These are phyloP conservation scores for Pristis pectinata DNA, from an alignment of 2,797 vertebrate species.

Conservation along the genomic window DNA sequence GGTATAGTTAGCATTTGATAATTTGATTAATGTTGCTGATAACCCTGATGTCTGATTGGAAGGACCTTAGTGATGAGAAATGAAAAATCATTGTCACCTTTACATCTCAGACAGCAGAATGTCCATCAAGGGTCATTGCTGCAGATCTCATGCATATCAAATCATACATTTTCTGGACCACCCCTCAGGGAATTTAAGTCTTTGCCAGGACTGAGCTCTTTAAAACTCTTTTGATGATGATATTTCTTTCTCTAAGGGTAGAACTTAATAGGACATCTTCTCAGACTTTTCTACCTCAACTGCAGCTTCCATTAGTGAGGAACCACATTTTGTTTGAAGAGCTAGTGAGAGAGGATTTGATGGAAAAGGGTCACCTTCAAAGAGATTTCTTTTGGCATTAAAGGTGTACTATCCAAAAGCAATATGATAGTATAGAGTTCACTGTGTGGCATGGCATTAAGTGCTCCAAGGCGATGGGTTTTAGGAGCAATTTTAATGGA, in stretches of 20 bases:
- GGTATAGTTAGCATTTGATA: too few species aligned
- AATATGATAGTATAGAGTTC: too few species aligned
- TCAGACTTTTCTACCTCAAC: background rate
- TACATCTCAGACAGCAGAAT: too few species aligned
- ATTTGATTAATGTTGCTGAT: too few species aligned
- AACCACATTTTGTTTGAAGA: background rate
- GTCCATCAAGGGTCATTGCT: too few species aligned
- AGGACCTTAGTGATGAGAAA: too few species aligned
- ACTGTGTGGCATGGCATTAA: too few species aligned
- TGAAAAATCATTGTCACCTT: too few species aligned
- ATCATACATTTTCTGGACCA: background rate
- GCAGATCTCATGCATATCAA: background rate
- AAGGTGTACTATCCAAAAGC: too few species aligned
- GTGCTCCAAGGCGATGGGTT: too few species aligned
- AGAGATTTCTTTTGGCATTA: background rate
- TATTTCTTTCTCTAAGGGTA: background rate
- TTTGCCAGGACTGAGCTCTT: background rate
- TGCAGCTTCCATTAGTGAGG: background rate
- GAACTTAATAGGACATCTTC: background rate
- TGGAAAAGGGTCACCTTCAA: background rate
- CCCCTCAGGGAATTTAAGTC: background rate
- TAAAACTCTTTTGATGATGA: background rate
- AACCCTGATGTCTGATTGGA: too few species aligned
- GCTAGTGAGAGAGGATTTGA: background rate
- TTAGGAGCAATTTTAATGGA: background rate